Percentiles rank a stretch among this genome's conserved stretches.
Evolutionary conservation across 2,113 vertebrate genomes (phyloP).

Genomic region (Stercorarius parasiticus): DNA sequence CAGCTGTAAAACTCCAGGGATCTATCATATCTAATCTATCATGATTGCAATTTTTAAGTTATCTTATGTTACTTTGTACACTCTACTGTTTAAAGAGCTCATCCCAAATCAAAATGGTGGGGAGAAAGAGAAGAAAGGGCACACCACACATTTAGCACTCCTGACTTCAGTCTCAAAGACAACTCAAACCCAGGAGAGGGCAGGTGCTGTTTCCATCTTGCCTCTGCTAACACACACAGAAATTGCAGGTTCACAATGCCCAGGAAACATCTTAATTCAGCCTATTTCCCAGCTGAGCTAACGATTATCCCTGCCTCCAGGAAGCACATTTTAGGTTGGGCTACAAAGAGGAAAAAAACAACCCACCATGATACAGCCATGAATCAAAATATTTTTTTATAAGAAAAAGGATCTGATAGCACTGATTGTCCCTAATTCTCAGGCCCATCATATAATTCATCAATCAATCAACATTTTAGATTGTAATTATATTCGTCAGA

Average conservation of each 20-base stretch:
- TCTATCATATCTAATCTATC: not conserved
- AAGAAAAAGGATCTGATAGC: not conserved
- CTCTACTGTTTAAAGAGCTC: not conserved
- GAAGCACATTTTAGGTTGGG: not conserved
- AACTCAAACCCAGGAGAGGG: not conserved
- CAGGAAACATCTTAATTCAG: not conserved
- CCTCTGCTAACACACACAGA: not conserved
- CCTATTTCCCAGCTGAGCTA: not conserved
- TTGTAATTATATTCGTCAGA: not conserved
- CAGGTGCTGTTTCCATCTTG: not conserved
- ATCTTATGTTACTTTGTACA: not conserved
- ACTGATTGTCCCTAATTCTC: not conserved
- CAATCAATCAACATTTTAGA: not conserved
- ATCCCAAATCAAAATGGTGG: not conserved
- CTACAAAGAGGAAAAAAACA: not conserved
- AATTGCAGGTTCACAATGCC: not conserved
- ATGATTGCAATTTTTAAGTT: not conserved
- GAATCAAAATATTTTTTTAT: not conserved
- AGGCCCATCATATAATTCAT: not conserved
- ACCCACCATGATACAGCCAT: not conserved
- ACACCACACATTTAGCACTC: fast-evolving
- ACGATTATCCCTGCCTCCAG: not conserved
- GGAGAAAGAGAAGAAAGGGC: not conserved
- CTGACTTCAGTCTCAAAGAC: not conserved
- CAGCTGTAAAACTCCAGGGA: not conserved